phyloP scores from a whole-genome alignment of 2,888 invertebrate species.

The Lasius fuliginosus region DNA sequence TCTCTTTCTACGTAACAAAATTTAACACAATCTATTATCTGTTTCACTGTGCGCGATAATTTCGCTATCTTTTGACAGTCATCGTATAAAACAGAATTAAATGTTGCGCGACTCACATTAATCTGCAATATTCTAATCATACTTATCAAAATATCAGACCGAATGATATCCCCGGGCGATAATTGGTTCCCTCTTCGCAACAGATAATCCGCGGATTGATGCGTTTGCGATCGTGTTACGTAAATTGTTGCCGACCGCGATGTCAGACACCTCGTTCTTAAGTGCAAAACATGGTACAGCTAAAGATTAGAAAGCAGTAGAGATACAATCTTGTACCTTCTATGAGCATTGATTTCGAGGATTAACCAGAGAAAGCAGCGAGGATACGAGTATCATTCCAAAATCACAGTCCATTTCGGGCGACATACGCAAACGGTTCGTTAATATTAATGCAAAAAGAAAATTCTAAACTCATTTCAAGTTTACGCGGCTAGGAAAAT shows the following conservation, averaged over 20 bases:
- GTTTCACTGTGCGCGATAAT: constrained; percentile 53
- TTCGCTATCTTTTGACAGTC: constrained; percentile 53
- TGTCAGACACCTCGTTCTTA: constrained; percentile 39
- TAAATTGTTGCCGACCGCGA: constrained; percentile 70
- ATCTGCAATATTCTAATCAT: constrained; percentile 74
- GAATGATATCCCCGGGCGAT: constrained; percentile 75
- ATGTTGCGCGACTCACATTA: constrained; percentile 65
- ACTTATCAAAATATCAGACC: constrained; percentile 78
- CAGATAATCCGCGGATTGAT: constrained; percentile 80
- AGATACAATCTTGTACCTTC: constrained; percentile 31
- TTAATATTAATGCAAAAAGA: not conserved
- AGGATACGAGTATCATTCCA: not conserved
- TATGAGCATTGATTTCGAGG: constrained; percentile 33
- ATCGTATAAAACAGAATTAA: constrained; percentile 64
- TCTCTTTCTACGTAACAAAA: constrained; percentile 30
- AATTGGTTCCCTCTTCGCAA: constrained; percentile 73
- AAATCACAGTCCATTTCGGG: not conserved
- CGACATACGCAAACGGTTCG: not conserved
- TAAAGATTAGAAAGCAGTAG: constrained; percentile 53
- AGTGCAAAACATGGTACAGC: constrained; percentile 46
- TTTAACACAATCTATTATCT: constrained; percentile 35
- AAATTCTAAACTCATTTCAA: not conserved
- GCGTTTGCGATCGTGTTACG: constrained; percentile 74
- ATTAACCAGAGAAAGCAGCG: constrained; percentile 16
- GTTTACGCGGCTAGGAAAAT: not conserved